Evolutionary conservation across 2,888 invertebrate genomes (phyloP).

Genomic region (Bursaphelenchus okinawaensis): DNA sequence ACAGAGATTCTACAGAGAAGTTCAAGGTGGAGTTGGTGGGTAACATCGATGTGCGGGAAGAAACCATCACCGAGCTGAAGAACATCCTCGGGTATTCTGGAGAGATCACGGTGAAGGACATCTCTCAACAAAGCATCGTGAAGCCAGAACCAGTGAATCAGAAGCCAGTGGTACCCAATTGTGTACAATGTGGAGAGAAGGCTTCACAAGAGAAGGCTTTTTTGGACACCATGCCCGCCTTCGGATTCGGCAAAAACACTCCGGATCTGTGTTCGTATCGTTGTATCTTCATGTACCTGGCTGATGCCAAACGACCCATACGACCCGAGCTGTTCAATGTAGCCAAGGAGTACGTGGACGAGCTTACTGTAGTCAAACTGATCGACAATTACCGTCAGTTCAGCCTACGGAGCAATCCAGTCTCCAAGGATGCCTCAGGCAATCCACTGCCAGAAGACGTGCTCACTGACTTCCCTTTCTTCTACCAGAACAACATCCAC

Average conservation of each 20-base stretch:
- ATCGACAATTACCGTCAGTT: background rate
- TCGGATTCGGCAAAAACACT: slow-evolving; percentile 40
- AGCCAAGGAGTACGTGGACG: slow-evolving; percentile 5
- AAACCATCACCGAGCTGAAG: background rate
- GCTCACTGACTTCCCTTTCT: background rate
- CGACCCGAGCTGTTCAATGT: background rate
- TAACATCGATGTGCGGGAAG: background rate
- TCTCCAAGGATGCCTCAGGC: background rate
- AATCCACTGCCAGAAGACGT: background rate
- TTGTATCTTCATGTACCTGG: slow-evolving; percentile 80
- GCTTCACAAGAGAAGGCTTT: slow-evolving; percentile 19
- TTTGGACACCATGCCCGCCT: slow-evolving; percentile 28
- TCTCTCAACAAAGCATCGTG: background rate
- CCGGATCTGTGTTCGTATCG: slow-evolving; percentile 75
- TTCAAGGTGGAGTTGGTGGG: background rate
- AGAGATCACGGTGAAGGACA: background rate
- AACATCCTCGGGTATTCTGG: background rate
- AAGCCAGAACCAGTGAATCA: background rate
- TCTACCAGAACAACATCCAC: slow-evolving; percentile 1
- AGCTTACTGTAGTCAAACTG: background rate
- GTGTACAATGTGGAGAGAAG: slow-evolving; percentile 21
- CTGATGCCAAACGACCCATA: slow-evolving; percentile 58
- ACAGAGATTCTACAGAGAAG: background rate
- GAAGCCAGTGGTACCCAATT: background rate
- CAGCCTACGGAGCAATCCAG: background rate